Evolutionary conservation across 2,888 invertebrate genomes (phyloP), one percentile per base, ranked within the genome.

Genomic region (Lordiphosa andalusiaca): DNA sequence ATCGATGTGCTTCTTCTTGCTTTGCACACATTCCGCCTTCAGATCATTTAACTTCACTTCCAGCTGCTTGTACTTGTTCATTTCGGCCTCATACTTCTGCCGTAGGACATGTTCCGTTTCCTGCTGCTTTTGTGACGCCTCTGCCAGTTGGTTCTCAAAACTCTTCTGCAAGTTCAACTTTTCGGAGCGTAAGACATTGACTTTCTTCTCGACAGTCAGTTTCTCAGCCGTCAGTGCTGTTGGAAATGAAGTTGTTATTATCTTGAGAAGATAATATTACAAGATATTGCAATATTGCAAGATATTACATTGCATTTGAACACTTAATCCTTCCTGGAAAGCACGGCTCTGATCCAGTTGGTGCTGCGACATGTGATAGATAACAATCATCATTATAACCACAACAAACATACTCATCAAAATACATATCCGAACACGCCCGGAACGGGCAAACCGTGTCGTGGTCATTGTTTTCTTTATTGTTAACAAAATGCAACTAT

Each of bases 281-380:
- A n/a, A n/a, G n/a, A n/a, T n/a, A n/a, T n/a, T n/a, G n/a, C n/a
- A n/a, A n/a, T n/a, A n/a, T n/a, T n/a, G n/a, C n/a, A n/a, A n/a
- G n/a, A n/a, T n/a, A n/a, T n/a, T 89, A 92, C 93, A 91, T 90
- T 92, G 92, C 61, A 93, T 78, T 72, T 92, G 91, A 46, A 91
- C 90, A 40, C 91, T 91, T 40, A 92, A 84, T 46, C 91, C 91
- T 69, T 92, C 92, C 69, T 92, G 91, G 38, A 90, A 87, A 71
- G 90, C 91, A 72, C 90, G 90, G 19, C 90, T 90, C 75, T 92
- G 91, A 47, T 92, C 92, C 39, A 92, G 86, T 85, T 92, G 91
- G 42, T 91, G 88, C 71, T 92, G 91, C 6, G 91, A 91, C 84
- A 91, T 92, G 78, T 92, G 92, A 73, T 91, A 92, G 71, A 92